Percentiles rank a stretch among this genome's conserved stretches.
phyloP scores from a whole-genome alignment of 2,888 invertebrate genomes.

The Creontiades dilutus region DNA sequence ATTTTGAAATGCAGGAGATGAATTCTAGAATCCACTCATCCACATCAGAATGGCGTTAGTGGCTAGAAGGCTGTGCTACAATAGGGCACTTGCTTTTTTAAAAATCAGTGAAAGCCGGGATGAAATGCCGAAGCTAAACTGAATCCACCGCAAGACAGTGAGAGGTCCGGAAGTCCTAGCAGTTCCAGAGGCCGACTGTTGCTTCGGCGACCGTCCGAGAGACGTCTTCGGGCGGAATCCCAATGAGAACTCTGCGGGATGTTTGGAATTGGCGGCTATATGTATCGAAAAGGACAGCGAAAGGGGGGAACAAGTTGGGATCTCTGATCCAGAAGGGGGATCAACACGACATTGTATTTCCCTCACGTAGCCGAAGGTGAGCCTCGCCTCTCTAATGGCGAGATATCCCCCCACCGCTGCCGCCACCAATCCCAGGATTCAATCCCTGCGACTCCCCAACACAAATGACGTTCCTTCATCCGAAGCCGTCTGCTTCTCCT shows the following conservation, averaged over 20 bases:
- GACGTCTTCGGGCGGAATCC: not conserved
- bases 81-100: too few relatives aligned
- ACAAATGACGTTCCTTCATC: constrained; percentile 40
- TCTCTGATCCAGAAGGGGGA: constrained; percentile 32
- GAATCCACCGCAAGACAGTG: too few relatives aligned
- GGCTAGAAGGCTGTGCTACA: too few relatives aligned
- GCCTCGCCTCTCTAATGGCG: constrained; percentile 10
- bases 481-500: constrained; percentile 27
- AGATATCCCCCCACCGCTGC: not conserved
- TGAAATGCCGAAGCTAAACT: too few relatives aligned
- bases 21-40: too few relatives aligned
- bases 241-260: not conserved
- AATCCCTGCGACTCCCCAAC: constrained; percentile 35
- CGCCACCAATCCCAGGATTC: not conserved
- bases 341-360: constrained; percentile 42
- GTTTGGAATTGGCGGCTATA: constrained; percentile 39
- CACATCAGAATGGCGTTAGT: too few relatives aligned
- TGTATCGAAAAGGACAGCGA: constrained; percentile 15
- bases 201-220: constrained; percentile 11
- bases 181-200: not conserved
- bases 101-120: too few relatives aligned
- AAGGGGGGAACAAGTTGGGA: not conserved
- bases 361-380: constrained; percentile 28
- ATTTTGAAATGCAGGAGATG: too few relatives aligned
- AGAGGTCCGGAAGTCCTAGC: too few relatives aligned